These are phyloP conservation scores for Echinops telfairi DNA, from an alignment of 2,113 vertebrate species.

Conservation along the genomic window DNA sequence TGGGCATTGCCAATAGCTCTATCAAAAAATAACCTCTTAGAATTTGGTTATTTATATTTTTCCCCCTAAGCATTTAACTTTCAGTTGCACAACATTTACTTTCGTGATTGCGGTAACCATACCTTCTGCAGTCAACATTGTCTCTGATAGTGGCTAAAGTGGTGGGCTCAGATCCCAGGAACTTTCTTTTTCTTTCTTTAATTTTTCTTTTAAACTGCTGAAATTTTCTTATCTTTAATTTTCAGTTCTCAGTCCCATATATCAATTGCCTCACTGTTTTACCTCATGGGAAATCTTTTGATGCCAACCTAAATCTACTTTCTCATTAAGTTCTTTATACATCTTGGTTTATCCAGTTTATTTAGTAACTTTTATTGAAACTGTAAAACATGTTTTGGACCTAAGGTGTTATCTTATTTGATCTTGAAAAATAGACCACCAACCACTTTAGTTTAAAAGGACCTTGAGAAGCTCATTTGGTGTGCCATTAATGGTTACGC, in stretches of 20 bases:
- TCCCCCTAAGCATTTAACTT: constrained; percentile 16
- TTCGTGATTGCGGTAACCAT: not conserved
- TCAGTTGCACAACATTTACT: not conserved
- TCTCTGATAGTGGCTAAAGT: not conserved
- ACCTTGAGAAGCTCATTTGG: constrained; percentile 51
- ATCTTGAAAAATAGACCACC: constrained; percentile 44
- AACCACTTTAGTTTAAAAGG: constrained; percentile 24
- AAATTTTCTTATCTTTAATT: not conserved
- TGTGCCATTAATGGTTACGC: constrained; percentile 53
- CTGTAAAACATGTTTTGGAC: constrained; percentile 18
- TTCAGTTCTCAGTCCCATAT: constrained; percentile 5
- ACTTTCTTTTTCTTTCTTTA: no score
- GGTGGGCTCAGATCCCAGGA: not conserved
- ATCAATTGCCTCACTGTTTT: not conserved
- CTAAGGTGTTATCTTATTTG: not conserved
- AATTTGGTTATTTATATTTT: constrained; percentile 22
- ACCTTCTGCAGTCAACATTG: not conserved
- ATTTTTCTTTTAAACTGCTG: no score
- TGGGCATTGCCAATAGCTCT: not conserved
- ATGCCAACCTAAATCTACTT: not conserved
- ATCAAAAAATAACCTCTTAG: constrained; percentile 33
- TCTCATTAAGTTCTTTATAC: not conserved
- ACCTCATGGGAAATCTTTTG: not conserved
- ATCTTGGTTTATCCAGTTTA: constrained; percentile 10
- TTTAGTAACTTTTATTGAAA: constrained; percentile 32